These are phyloP conservation scores for Bombus impatiens DNA, from an alignment of 1,140 invertebrate species.

Conservation along the genomic window DNA sequence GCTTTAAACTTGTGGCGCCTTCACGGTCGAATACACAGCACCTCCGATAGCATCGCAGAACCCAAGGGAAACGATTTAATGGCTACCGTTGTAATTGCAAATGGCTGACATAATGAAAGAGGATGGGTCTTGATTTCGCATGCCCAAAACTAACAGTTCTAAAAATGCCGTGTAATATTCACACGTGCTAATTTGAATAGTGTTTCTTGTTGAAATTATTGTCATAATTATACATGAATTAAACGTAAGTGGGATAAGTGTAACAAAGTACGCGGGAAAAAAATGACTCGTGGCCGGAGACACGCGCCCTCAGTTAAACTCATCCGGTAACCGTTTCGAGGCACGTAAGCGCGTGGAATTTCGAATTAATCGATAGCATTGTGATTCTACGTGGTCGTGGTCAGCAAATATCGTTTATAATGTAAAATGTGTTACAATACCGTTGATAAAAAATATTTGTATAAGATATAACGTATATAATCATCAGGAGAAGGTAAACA, in stretches of 20 bases:
- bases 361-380: constrained; percentile 53
- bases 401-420: constrained; percentile 24
- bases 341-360: constrained; percentile 37
- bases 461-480: constrained; percentile 23
- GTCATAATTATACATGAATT: constrained; percentile 19
- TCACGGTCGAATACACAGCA: background rate
- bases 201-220: constrained; percentile 6
- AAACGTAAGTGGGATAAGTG: constrained; percentile 34
- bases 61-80: constrained; percentile 41
- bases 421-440: constrained; percentile 12
- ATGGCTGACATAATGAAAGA: constrained; percentile 70
- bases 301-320: constrained; percentile 60
- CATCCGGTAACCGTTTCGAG: constrained; percentile 63
- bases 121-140: constrained; percentile 53
- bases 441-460: background rate
- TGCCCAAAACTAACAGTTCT: constrained; percentile 36
- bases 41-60: background rate
- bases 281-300: constrained; percentile 50
- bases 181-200: constrained; percentile 39
- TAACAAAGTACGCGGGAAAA: constrained; percentile 59
- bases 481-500: constrained; percentile 61
- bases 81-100: constrained; percentile 60
- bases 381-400: constrained; percentile 12
- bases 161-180: constrained; percentile 53
- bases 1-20: background rate